phyloP scores from a whole-genome alignment of 2,888 invertebrate species.

The Noctua comes region DNA sequence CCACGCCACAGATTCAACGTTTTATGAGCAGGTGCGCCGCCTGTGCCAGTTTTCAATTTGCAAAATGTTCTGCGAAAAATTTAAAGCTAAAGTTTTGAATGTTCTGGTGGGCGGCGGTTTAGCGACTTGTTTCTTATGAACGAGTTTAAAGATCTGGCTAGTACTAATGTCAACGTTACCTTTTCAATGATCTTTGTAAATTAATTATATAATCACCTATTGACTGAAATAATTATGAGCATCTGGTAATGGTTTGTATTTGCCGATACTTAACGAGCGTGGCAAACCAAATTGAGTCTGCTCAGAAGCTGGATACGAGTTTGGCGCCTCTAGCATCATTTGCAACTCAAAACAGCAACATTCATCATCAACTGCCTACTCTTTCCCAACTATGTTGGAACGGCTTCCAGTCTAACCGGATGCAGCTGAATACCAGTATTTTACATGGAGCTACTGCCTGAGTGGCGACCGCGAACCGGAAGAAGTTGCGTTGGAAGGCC shows the following conservation, averaged over 20 bases:
- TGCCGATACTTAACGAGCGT: neutral
- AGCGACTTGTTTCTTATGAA: slow-evolving; percentile 20
- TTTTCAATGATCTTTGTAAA: slow-evolving; percentile 2
- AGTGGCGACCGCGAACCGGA: too few species aligned
- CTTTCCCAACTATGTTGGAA: too few species aligned
- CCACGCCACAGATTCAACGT: slow-evolving; percentile 56
- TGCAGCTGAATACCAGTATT: too few species aligned
- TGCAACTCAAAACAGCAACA: too few species aligned
- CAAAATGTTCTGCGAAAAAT: slow-evolving; percentile 54
- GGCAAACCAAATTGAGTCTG: neutral
- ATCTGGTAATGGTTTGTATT: neutral
- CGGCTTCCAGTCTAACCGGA: too few species aligned
- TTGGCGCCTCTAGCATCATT: neutral
- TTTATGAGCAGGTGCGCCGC: slow-evolving; percentile 62
- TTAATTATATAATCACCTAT: neutral
- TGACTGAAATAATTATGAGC: neutral
- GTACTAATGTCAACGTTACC: neutral
- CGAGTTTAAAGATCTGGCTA: slow-evolving; percentile 26
- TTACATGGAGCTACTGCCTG: too few species aligned
- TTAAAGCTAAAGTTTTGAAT: slow-evolving; percentile 38
- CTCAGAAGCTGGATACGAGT: neutral
- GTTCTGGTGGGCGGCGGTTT: slow-evolving; percentile 25
- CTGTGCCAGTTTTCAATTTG: slow-evolving; percentile 61
- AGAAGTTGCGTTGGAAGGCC: too few species aligned
- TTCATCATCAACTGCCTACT: neutral